These are phyloP conservation scores for Pterobdella sp. DNA, from an alignment of 2,888 invertebrate genomes.

Conservation along the genomic window DNA sequence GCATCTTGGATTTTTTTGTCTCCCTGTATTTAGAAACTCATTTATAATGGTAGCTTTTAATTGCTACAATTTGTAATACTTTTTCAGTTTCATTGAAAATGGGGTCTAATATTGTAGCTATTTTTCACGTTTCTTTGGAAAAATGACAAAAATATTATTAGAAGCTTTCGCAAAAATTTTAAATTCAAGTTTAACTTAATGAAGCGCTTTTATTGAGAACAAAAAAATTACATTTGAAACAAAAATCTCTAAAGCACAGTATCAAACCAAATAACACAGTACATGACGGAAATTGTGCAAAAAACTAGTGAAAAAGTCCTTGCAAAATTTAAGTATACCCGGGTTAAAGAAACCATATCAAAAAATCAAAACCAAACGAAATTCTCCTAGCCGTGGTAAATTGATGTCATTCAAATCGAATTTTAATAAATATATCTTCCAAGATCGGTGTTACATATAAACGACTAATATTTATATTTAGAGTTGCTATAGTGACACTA, in stretches of 20 bases:
- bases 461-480: neutral
- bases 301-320: neutral
- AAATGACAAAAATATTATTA: too few relatives aligned
- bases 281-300: slow-evolving; percentile 1
- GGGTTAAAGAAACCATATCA: neutral
- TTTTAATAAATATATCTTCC: neutral
- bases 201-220: slow-evolving; percentile 8
- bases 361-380: neutral
- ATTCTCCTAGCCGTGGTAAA: neutral
- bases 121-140: too few relatives aligned
- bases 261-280: neutral
- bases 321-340: slow-evolving; percentile 1
- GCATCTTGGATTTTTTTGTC: too few relatives aligned
- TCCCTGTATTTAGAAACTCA: too few relatives aligned
- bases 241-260: slow-evolving; percentile 6
- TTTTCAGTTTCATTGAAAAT: neutral
- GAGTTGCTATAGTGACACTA: too few relatives aligned
- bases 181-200: neutral
- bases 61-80: too few relatives aligned
- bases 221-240: neutral
- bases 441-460: neutral
- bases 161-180: neutral
- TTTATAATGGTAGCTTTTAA: too few relatives aligned
- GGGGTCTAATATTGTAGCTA: too few relatives aligned
- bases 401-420: neutral